Conservation (phyloP, 2,113 vertebrate genomes). For the Percina caprodes region DNA sequence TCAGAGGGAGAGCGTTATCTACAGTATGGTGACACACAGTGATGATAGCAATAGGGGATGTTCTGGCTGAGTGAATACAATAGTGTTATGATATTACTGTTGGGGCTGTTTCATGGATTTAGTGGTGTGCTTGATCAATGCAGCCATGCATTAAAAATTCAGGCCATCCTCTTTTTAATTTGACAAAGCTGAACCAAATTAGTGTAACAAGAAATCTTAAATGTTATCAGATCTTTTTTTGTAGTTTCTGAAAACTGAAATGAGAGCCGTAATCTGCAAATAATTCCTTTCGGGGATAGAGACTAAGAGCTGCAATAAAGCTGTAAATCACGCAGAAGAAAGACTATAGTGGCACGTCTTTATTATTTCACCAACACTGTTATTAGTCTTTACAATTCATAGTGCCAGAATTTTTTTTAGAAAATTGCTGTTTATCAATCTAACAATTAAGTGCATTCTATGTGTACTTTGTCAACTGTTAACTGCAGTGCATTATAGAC, state of each 20-base stretch:
- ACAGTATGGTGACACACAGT: not conserved
- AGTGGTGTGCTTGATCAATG: not conserved
- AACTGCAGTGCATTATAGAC: not conserved
- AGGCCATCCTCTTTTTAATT: not conserved
- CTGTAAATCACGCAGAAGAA: not conserved
- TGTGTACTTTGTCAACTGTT: no score
- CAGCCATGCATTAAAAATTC: not conserved
- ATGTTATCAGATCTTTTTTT: constrained; percentile 17
- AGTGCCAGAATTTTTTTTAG: not conserved
- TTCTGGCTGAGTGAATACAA: constrained; percentile 28
- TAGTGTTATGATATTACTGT: constrained; percentile 1
- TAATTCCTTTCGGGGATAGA: not conserved
- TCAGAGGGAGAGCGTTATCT: constrained; percentile 7
- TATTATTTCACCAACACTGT: not conserved
- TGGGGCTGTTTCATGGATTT: constrained; percentile 23
- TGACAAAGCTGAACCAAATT: constrained; percentile 9
- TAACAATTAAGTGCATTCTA: not conserved
- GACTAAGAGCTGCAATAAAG: constrained; percentile 20
- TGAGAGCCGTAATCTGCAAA: constrained; percentile 1
- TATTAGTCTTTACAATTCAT: not conserved
- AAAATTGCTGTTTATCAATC: not conserved
- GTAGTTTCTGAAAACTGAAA: not conserved
- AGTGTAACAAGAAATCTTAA: constrained; percentile 2
- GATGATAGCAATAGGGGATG: constrained; percentile 9
- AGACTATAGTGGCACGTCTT: not conserved